Evolutionary conservation across 2,888 invertebrate genomes (phyloP), one percentile per base, ranked within the genome.

Genomic region (Stenurella melanura): DNA sequence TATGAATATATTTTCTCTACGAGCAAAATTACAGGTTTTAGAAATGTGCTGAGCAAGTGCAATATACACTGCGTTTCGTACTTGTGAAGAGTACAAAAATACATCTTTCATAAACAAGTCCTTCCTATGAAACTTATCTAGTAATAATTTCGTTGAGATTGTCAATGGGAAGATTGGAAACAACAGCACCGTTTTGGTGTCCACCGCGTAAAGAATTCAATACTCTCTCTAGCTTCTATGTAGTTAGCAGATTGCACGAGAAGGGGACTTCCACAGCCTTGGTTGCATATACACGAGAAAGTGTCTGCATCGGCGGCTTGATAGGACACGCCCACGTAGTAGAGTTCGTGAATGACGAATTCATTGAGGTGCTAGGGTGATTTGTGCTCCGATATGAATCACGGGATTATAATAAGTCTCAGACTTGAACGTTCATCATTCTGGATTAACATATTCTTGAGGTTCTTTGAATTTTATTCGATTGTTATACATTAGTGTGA

Each of bases 311-410:
- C 56, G 68, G 30, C 26, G 56, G 19, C 34, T 18, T 18, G 26
- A 57, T 56, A 26, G 56, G 68, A 57, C 68, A 68, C 68, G 68
- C 68, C 68, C 68, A 68, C 68, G 57, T 56, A 56, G 68, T 56
- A 30, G 68, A 68, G 56, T 56, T 56, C 68, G 56, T 68, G 68
- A 68, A 68, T 68, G 68, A 68, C 68, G 68, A 64, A 64, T 42
- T 64, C 64, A 64, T 64, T 64, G 64, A 64, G 38, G 64, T 64
- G 64, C 64, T 64, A 64, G 64, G 64, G 64, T 64, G 64, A 64
- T 64, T 64, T 64, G 26, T 38, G 42, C 64, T 42, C 17, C 64
- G 64, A 64, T 64, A 64, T 64, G 64, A 64, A 64, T 64, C 64
- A 64, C 64, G 64, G 64, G 64, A 64, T 64, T 64, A 64, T 64